Base-by-base conservation (phyloP, 2,797 vertebrate species). In the Eulemur rubriventer region DNA sequence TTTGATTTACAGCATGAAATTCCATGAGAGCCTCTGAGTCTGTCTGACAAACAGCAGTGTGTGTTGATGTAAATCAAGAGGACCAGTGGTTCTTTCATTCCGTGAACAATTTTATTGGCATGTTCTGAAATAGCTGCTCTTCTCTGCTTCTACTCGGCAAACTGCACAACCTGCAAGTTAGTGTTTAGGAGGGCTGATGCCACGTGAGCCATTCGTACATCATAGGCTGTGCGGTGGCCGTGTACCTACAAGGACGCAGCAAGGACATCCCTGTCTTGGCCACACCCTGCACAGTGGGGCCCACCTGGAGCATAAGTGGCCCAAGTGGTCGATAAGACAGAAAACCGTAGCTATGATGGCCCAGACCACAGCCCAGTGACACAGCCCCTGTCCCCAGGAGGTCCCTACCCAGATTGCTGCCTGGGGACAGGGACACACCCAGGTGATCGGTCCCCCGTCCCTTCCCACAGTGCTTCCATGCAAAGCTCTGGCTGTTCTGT, bases 1-100 rank as follows among this genome's bases (percentile, higher is more conserved):
- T 76, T 52, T 93, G 93, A 93, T 89, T 95, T 96, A 93, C 80
- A 72, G 11, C 94, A 67, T 82, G 50, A 43, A 73, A 95, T 93
- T 91, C 92, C 17, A 41, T 67, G 89, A 87, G 90, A 65, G 4
- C 55, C 73, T 93, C 52, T 7, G 22, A 73, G 33, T 35, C 14
- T 41, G 14, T 63, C 63, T 94, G 88, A 96, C 28, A n/a, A 81
- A 90, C 38, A 73, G 38, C 78, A 72, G 3, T 13, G 38, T 7
- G 30, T 12, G 3, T 22, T 18, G 43, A 18, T 13, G 1, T 92
- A 95, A 96, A 95, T 91, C 91, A 84, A 90, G 86, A 78, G 17
- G 11, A 4, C n/a, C 61, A 30, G 73, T 0, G 24, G 14, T 86
- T 76, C 75, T 76, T 91, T 76, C 33, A 52, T 16, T 81, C 76